Conservation (phyloP, 2,888 invertebrate genomes). For the Polia nebulosa region DNA sequence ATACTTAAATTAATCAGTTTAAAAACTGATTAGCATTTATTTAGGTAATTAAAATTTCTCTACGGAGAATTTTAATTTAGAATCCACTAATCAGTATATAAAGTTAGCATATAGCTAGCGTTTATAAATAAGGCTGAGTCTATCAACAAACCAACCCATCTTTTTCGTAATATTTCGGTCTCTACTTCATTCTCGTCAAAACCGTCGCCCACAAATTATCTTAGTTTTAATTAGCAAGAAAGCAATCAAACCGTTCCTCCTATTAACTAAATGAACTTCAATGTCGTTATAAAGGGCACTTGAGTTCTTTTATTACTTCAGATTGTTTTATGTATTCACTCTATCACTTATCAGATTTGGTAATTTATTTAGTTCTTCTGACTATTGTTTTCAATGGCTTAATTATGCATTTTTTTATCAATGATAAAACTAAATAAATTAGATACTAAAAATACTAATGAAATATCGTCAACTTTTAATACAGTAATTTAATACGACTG, state of each 20-base stretch:
- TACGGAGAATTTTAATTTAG: too few relatives aligned
- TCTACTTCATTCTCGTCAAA: constrained; percentile 28
- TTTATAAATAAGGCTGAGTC: too few relatives aligned
- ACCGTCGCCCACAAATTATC: constrained; percentile 43
- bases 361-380: neutral
- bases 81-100: too few relatives aligned
- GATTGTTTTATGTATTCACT: constrained; percentile 31
- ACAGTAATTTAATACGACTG: neutral
- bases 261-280: constrained; percentile 52
- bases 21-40: too few relatives aligned
- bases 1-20: too few relatives aligned
- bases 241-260: constrained; percentile 50
- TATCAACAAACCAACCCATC: neutral
- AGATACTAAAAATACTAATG: neutral
- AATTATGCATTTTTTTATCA: neutral
- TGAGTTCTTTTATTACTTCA: constrained; percentile 44
- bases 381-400: constrained; percentile 1
- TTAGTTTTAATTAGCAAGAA: constrained; percentile 56
- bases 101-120: too few relatives aligned
- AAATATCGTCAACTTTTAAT: constrained; percentile 9
- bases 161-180: constrained; percentile 42
- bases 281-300: constrained; percentile 34
- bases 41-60: too few relatives aligned
- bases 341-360: constrained; percentile 26
- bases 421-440: too few relatives aligned